phyloP scores from a whole-genome alignment of 2,888 invertebrate genomes.

The Drosophila tanythrix region DNA sequence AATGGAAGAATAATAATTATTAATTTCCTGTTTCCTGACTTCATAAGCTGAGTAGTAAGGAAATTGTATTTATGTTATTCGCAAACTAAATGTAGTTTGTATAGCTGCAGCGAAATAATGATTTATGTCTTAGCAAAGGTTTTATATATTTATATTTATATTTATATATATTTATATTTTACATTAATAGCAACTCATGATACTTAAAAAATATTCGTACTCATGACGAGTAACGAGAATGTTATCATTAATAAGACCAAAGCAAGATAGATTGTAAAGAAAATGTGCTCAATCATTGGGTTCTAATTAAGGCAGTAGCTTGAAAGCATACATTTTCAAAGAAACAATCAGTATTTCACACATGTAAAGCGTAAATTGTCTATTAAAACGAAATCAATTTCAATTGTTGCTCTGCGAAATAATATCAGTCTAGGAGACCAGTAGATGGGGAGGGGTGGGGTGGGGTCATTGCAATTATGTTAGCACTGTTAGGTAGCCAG shows the following conservation, averaged over 20 bases:
- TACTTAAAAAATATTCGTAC: neutral
- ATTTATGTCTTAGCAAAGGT: neutral
- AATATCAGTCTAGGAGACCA: slow-evolving; percentile 14
- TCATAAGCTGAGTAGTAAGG: neutral
- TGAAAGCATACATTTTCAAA: neutral
- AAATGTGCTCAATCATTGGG: slow-evolving; percentile 30
- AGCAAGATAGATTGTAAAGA: slow-evolving; percentile 14
- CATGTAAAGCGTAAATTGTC: slow-evolving; percentile 9
- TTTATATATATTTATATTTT: too few relatives aligned
- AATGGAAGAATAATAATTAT: neutral
- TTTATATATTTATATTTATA: too few relatives aligned
- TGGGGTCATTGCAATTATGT: slow-evolving; percentile 46
- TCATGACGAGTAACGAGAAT: slow-evolving; percentile 44
- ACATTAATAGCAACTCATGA: neutral
- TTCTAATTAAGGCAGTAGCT: slow-evolving; percentile 37
- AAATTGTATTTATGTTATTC: neutral
- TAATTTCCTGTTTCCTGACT: neutral
- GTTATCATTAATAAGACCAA: slow-evolving; percentile 20
- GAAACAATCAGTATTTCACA: neutral
- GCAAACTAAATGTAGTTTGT: neutral
- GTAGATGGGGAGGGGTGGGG: slow-evolving; percentile 6
- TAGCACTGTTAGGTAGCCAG: slow-evolving; percentile 24
- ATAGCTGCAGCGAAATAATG: neutral
- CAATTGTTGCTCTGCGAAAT: slow-evolving; percentile 50
- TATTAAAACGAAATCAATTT: slow-evolving; percentile 51